A percentile compares a stretch with the other conserved stretches of the same genome.
phyloP scores from a whole-genome alignment of 2,797 vertebrate species.

The Enoplosus armatus region DNA sequence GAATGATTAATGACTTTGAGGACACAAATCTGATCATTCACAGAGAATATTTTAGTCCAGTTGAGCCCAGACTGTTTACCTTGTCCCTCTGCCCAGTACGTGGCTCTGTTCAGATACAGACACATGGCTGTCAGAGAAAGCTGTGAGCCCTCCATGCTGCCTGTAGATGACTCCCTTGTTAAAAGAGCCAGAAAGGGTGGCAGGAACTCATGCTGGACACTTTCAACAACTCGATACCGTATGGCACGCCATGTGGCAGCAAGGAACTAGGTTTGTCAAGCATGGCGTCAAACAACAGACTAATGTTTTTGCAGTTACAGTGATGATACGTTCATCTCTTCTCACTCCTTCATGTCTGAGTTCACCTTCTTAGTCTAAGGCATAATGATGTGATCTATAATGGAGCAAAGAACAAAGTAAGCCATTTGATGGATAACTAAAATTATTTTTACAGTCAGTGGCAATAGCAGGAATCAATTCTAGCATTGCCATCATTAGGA shows the following conservation, averaged over 20 bases:
- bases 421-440: background rate
- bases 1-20: constrained; percentile 32
- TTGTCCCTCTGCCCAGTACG: constrained; percentile 25
- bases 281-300: constrained; percentile 14
- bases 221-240: constrained; percentile 50
- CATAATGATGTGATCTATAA: background rate
- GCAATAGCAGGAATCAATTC: constrained; percentile 10
- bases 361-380: background rate
- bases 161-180: constrained; percentile 59
- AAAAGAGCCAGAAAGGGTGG: constrained; percentile 54
- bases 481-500: background rate
- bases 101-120: constrained; percentile 46
- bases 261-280: constrained; percentile 38
- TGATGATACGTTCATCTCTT: background rate
- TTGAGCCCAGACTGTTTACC: constrained; percentile 55
- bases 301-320: background rate
- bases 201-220: constrained; percentile 61
- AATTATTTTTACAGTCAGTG: background rate
- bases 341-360: background rate
- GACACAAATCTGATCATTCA: constrained; percentile 16
- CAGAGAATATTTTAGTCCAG: constrained; percentile 31
- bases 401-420: background rate
- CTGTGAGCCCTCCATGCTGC: constrained; percentile 57
- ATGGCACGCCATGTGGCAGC: constrained; percentile 69
- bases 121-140: constrained; percentile 67